Evolutionary conservation across 2,888 invertebrate genomes (phyloP).

Genomic region (Acleris sparsana): DNA sequence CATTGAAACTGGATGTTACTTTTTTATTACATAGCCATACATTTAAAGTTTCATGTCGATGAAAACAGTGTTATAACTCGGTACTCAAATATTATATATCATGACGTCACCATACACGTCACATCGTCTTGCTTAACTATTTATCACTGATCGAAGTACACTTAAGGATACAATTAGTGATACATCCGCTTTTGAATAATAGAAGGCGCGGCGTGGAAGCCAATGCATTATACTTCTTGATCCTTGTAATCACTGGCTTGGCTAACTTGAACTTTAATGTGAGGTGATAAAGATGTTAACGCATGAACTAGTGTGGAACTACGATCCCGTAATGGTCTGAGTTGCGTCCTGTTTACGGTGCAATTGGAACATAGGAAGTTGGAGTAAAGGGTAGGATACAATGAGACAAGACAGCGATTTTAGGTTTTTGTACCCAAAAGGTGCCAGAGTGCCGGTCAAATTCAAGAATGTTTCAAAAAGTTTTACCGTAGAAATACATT

Average conservation of each 20-base stretch:
- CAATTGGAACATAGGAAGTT: conserved; percentile 50
- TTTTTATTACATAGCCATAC: too few species aligned
- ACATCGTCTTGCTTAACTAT: conserved; percentile 6
- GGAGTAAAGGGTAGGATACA: conserved; percentile 30
- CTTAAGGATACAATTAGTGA: conserved; percentile 54
- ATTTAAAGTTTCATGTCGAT: too few species aligned
- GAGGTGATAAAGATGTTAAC: conserved; percentile 1
- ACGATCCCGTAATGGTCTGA: conserved; percentile 53
- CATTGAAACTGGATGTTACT: too few species aligned
- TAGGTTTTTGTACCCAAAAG: too few species aligned
- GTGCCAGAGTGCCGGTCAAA: too few species aligned
- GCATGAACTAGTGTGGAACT: conserved; percentile 6
- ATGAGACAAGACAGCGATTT: conserved; percentile 1
- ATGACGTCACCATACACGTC: too few species aligned
- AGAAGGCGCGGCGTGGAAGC: conserved; percentile 63
- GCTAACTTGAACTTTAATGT: neutral
- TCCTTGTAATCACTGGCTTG: neutral
- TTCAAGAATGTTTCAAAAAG: too few species aligned
- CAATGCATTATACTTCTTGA: conserved; percentile 51
- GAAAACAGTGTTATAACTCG: too few species aligned
- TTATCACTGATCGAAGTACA: conserved; percentile 22
- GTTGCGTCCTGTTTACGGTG: conserved; percentile 59
- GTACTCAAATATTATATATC: too few species aligned
- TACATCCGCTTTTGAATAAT: conserved; percentile 63
- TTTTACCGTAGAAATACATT: too few species aligned